A percentile compares a stretch with the other conserved stretches of the same genome.
phyloP scores from a whole-genome alignment of 2,113 vertebrate species.

The Myrmecophaga tridactyla region DNA sequence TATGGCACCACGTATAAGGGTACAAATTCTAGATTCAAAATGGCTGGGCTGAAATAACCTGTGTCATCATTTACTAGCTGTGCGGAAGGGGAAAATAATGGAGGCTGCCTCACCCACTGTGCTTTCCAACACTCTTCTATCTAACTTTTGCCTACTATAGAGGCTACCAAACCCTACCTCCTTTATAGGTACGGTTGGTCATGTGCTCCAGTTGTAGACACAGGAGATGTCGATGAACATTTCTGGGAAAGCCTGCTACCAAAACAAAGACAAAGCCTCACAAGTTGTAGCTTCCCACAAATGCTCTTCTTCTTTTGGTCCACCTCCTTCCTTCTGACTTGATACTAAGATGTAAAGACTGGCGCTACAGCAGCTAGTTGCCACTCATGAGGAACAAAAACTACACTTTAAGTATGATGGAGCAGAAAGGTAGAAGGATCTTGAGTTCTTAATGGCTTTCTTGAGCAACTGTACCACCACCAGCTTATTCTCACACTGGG shows the following conservation, averaged over 20 bases:
- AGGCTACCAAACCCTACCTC: not conserved
- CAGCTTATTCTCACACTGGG: not conserved
- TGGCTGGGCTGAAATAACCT: fast-evolving
- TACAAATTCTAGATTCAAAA: not conserved
- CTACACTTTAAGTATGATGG: not conserved
- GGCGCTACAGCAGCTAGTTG: not conserved
- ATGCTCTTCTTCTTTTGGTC: not conserved
- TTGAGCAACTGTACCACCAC: not conserved
- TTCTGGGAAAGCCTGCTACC: not conserved
- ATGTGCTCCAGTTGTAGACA: not conserved
- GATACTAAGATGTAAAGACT: not conserved
- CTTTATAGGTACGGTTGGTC: not conserved
- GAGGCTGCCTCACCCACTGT: not conserved
- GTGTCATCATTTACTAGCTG: not conserved
- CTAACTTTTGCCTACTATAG: not conserved
- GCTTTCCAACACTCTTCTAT: not conserved
- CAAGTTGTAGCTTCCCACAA: not conserved
- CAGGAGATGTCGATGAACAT: not conserved
- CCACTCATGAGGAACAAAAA: not conserved
- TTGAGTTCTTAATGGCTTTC: not conserved
- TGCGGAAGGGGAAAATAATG: too few species aligned
- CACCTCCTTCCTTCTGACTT: not conserved
- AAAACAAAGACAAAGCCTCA: not conserved
- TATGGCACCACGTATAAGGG: not conserved
- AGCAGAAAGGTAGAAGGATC: not conserved